Percentiles rank a stretch among this genome's conserved stretches.
These are phyloP conservation scores for Parauchenoglanis ngamensis DNA, from an alignment of 2,797 vertebrate genomes.

Conservation along the genomic window DNA sequence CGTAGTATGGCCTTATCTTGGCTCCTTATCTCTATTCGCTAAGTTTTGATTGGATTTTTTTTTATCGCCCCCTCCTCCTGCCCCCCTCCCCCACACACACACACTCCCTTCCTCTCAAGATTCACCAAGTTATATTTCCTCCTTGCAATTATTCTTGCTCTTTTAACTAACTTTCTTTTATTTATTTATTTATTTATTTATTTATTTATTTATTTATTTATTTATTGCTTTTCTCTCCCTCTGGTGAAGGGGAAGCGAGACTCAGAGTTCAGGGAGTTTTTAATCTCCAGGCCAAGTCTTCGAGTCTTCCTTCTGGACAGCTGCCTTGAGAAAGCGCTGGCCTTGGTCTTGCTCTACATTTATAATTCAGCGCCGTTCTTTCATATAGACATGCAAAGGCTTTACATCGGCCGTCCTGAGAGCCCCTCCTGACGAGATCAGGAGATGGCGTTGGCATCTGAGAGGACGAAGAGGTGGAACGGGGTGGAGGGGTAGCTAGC, in stretches of 20 bases:
- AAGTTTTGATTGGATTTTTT: conserved; percentile 78
- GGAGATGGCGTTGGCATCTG: conserved; percentile 38
- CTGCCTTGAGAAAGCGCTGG: conserved; percentile 44
- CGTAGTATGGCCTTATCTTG: conserved; percentile 81
- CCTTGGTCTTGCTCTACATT: conserved; percentile 48
- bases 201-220: conserved; percentile 9
- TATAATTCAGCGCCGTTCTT: conserved; percentile 54
- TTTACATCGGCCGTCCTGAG: conserved; percentile 42
- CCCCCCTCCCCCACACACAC: background rate
- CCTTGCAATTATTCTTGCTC: conserved; percentile 45
- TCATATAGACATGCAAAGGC: conserved; percentile 39
- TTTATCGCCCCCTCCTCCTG: background rate
- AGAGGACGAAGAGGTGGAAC: background rate
- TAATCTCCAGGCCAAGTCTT: conserved; percentile 54
- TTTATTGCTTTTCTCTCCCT: conserved; percentile 41
- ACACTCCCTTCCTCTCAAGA: conserved; percentile 59
- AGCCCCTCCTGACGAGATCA: conserved; percentile 38
- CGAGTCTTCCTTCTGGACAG: conserved; percentile 35
- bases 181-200: background rate
- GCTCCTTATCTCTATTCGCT: conserved; percentile 76
- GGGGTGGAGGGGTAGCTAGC: background rate
- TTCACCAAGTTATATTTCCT: conserved; percentile 61
- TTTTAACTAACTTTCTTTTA: conserved; percentile 54
- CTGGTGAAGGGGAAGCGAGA: conserved; percentile 35
- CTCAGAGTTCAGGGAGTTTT: conserved; percentile 47